Conservation (phyloP, 2,113 vertebrate genomes). For the Cephalopterus ornatus region DNA sequence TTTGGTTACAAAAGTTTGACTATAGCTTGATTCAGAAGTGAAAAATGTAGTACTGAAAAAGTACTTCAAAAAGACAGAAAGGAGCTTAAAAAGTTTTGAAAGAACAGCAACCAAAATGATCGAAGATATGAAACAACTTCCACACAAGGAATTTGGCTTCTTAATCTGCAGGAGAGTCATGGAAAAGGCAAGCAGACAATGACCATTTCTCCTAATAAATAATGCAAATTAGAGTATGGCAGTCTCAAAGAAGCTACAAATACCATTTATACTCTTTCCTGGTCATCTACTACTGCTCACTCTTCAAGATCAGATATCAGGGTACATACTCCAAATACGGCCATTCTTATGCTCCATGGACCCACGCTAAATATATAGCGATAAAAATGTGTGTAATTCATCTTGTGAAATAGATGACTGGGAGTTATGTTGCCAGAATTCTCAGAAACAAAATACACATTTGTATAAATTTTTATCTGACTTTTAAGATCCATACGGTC, state of each 20-base stretch:
- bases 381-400: not conserved
- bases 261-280: not conserved
- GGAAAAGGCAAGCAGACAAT: not conserved
- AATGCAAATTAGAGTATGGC: not conserved
- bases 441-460: not conserved
- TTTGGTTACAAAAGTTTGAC: not conserved
- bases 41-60: not conserved
- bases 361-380: not conserved
- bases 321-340: not conserved
- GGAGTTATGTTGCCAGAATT: not conserved
- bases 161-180: not conserved
- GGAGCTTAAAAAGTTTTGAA: not conserved
- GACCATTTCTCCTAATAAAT: not conserved
- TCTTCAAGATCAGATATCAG: not conserved
- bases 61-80: not conserved
- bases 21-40: not conserved
- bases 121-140: not conserved
- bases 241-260: not conserved
- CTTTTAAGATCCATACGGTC: not conserved
- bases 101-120: not conserved
- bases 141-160: not conserved
- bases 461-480: not conserved
- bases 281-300: not conserved
- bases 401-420: not conserved
- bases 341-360: not conserved